Evolutionary conservation across 2,113 vertebrate genomes (phyloP).

Genomic region (Gracilinanus agilis): DNA sequence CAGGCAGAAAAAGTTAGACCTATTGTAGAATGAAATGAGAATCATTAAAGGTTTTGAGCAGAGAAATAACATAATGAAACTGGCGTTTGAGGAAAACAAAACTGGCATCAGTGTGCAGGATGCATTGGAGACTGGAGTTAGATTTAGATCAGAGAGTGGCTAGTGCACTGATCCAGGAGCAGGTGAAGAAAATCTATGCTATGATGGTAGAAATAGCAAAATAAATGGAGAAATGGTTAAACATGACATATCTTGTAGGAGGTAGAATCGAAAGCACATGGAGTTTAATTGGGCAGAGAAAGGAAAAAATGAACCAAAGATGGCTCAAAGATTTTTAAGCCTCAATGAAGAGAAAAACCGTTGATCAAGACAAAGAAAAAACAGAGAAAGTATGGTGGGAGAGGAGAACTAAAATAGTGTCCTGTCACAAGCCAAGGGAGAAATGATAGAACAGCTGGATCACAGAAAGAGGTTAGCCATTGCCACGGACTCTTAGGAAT

Average conservation of each 20-base stretch:
- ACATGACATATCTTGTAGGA: neutral
- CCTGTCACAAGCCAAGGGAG: neutral
- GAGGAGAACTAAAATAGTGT: neutral
- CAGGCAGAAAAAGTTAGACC: neutral
- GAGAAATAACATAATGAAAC: neutral
- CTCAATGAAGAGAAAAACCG: fast-evolving
- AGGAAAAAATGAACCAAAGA: neutral
- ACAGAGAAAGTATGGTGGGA: neutral
- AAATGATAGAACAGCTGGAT: neutral
- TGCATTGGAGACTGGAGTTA: neutral
- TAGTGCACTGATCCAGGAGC: neutral
- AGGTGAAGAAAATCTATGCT: neutral
- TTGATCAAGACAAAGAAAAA: neutral
- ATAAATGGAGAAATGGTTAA: neutral
- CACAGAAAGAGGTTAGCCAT: neutral
- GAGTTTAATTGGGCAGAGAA: neutral
- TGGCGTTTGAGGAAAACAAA: neutral
- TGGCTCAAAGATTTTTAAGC: neutral
- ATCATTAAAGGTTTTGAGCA: neutral
- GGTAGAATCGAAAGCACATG: neutral
- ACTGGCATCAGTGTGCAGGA: neutral
- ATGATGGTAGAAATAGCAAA: neutral
- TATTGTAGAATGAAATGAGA: neutral
- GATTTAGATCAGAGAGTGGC: neutral
- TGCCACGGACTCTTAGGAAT: no score